Evolutionary conservation across 1,140 invertebrate genomes (phyloP), one percentile per base, ranked within the genome.

Genomic region (Subanguina moxae): DNA sequence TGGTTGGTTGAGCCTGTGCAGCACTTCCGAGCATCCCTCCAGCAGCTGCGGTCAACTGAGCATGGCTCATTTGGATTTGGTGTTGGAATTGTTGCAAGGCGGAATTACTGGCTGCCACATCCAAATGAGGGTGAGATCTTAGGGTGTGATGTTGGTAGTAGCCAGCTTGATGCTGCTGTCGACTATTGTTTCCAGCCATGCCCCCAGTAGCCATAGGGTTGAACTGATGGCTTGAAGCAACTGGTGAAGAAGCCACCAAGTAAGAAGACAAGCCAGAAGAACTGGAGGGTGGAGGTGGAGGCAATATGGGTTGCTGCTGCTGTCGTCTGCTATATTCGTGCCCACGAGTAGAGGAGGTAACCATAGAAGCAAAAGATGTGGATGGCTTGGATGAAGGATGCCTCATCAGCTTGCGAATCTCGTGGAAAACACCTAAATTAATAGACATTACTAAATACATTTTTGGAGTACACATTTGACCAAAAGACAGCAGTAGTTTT

Each of bases 391-490:
- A 23, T 45, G 58, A 1, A 59, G 27, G 43, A 17, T 67, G 58
- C 28, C 21, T 5, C 21, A 62, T 69, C 3, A 71, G 57, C 15
- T 61, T 38, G 30, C 56, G 58, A 56, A 70, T 64, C 63, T 68
- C 77, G 23, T 71, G 70, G 65, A 64, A 65, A 48, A 46, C 75
- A 61, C 64, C 64, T 73, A 57, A 38, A 38, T 38, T 57, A 68
- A 21, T n/a, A n/a, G n/a, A n/a, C n/a, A n/a, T n/a, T n/a, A n/a
- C n/a, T n/a, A 67, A 30, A 19, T 17, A 21, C 48, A 52, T 3
- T 15, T 38, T 38, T 5, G 32, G 32, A 38, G n/a, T n/a, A n/a
- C n/a, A n/a, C n/a, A n/a, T n/a, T n/a, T n/a, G n/a, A n/a, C n/a
- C n/a, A n/a, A n/a, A n/a, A n/a, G n/a, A n/a, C n/a, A n/a, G n/a